Evolutionary conservation across 2,888 invertebrate species (phyloP), one percentile per base, ranked within the genome.

Genomic region (Coleophora deauratella): DNA sequence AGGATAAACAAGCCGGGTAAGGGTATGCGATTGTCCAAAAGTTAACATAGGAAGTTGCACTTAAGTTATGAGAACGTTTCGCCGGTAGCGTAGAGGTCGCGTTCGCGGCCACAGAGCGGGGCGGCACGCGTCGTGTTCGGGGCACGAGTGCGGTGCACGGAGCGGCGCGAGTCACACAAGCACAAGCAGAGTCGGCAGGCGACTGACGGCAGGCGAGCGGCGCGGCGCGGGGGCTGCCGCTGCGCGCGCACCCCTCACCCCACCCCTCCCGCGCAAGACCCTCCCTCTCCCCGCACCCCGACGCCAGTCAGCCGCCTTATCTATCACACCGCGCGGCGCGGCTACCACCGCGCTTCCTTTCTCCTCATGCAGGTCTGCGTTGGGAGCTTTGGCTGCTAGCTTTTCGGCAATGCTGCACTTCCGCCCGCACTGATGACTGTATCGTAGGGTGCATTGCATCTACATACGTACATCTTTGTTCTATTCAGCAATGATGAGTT

Each of bases 21-120:
- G 77, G 84, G 71, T 73, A 74, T 68, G 72, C 64, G 68, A 70
- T 71, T 64, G 80, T 82, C 76, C 82, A 64, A 75, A 77, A 81
- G 71, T 80, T 80, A 82, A 74, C 77, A 84, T 76, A 79, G 75
- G 72, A 73, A 80, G 74, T 78, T 76, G 76, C 78, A 81, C 78
- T 70, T 73, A 81, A 82, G 79, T 80, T 74, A 72, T 71, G 71
- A 74, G 73, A 73, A 80, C 72, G 75, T 61, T 73, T 84, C 74
- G 87, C 82, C 87, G 86, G 87, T 86, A 87, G 84, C 79, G 76
- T 72, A 87, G 85, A 87, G 79, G 84, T 87, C 87, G 86, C 88
- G 87, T 87, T 88, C 81, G 87, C 86, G 87, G 86, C 87, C 87
- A 86, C 85, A 80, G 87, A 80, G 87, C 61, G 72, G 76, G 77